These are phyloP conservation scores for Pseudomyrmex cubaensis DNA, from an alignment of 1,140 invertebrate genomes.

Conservation along the genomic window DNA sequence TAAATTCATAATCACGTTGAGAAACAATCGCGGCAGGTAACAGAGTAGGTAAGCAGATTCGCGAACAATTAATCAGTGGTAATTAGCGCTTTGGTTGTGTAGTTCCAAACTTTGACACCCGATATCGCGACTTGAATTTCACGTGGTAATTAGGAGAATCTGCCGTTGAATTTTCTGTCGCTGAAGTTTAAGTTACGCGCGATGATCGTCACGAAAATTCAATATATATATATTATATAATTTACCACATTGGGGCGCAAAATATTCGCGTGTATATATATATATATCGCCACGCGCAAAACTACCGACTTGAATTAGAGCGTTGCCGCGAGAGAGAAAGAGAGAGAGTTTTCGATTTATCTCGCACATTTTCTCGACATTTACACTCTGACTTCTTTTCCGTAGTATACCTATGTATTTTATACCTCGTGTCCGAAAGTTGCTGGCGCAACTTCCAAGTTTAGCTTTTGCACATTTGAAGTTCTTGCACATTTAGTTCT, in stretches of 20 bases:
- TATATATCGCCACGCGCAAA: not conserved
- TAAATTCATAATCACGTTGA: slow-evolving; percentile 37
- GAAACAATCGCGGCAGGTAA: slow-evolving; percentile 4
- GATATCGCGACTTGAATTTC: slow-evolving; percentile 40
- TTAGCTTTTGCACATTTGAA: not conserved
- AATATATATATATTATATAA: not conserved
- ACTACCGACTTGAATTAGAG: not conserved
- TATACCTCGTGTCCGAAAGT: not conserved
- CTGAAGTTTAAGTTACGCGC: slow-evolving; percentile 5
- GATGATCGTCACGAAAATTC: not conserved
- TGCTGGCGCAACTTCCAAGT: slow-evolving; percentile 26
- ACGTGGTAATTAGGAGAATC: slow-evolving; percentile 17
- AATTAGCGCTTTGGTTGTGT: slow-evolving; percentile 31
- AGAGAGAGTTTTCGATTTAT: slow-evolving; percentile 6
- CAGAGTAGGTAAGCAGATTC: slow-evolving; percentile 4
- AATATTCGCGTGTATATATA: too few species aligned
- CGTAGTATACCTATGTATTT: not conserved
- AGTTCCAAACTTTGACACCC: slow-evolving; percentile 34
- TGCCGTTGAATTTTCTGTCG: not conserved
- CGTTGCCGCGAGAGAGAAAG: not conserved
- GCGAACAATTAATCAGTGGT: slow-evolving; percentile 44
- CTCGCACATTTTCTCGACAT: not conserved
- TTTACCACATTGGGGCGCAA: not conserved
- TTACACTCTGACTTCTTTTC: not conserved
- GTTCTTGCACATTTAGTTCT: too few species aligned